phyloP scores from a whole-genome alignment of 2,888 invertebrate genomes.

The Melieria omissa region DNA sequence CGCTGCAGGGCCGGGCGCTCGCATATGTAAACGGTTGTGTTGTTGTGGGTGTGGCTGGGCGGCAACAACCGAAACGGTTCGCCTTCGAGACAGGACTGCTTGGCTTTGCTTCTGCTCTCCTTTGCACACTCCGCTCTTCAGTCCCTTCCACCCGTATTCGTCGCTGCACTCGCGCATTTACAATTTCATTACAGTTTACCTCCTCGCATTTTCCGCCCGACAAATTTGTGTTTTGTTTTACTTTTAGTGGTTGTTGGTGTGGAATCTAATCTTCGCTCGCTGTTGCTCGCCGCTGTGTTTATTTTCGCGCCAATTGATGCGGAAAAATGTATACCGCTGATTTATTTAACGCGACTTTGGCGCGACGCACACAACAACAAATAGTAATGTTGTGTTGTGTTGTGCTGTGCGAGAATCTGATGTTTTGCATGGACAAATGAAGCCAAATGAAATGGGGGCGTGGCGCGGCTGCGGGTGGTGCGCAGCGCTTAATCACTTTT shows the following conservation, averaged over 20 bases:
- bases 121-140: not conserved
- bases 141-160: not conserved
- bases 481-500: too few species aligned
- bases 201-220: slow-evolving; percentile 1
- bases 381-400: too few species aligned
- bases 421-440: too few species aligned
- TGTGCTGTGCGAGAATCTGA: too few species aligned
- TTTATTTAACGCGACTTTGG: slow-evolving; percentile 34
- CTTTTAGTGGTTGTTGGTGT: not conserved
- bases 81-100: too few species aligned
- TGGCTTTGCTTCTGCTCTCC: too few species aligned
- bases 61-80: not conserved
- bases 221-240: slow-evolving; percentile 7
- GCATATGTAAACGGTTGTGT: not conserved
- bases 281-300: slow-evolving; percentile 14
- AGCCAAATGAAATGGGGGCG: too few species aligned
- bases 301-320: slow-evolving; percentile 41
- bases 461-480: too few species aligned
- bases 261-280: too few species aligned
- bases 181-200: slow-evolving; percentile 41
- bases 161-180: slow-evolving; percentile 28
- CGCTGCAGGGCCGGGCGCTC: too few species aligned
- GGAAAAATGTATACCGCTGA: slow-evolving; percentile 40
- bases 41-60: slow-evolving; percentile 11
- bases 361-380: not conserved